phyloP scores from a whole-genome alignment of 1,140 invertebrate species.

The Oncopeltus fasciatus region DNA sequence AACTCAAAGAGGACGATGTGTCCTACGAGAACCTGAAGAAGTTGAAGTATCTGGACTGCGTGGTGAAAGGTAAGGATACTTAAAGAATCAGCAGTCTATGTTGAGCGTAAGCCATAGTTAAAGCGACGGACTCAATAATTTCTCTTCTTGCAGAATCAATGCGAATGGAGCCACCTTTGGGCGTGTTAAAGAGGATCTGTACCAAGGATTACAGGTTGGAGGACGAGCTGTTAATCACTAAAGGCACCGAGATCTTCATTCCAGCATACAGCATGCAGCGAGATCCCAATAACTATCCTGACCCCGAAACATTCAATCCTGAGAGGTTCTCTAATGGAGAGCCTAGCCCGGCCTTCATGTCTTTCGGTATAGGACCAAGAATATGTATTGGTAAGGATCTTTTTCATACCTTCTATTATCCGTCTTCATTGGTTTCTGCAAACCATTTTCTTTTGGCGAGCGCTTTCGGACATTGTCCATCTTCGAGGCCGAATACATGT shows the following conservation, averaged over 20 bases:
- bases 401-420: no score
- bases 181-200: neutral
- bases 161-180: neutral
- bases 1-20: no score
- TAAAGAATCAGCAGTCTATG: no score
- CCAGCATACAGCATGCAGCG: neutral
- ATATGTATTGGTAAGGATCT: constrained; percentile 1
- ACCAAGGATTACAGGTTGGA: neutral
- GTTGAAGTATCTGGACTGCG: no score
- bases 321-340: neutral
- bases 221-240: neutral
- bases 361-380: constrained; percentile 3
- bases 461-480: no score
- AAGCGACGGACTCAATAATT: no score
- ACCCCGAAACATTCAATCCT: neutral
- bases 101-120: no score
- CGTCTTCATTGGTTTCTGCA: no score
- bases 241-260: neutral
- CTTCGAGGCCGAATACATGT: no score
- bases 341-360: neutral
- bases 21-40: no score
- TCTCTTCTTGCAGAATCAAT: neutral
- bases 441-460: no score
- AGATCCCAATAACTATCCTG: neutral
- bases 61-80: no score